Percentiles rank a stretch among this genome's conserved stretches.
These are phyloP conservation scores for Abramis brama DNA, from an alignment of 2,113 vertebrate species.

Conservation along the genomic window DNA sequence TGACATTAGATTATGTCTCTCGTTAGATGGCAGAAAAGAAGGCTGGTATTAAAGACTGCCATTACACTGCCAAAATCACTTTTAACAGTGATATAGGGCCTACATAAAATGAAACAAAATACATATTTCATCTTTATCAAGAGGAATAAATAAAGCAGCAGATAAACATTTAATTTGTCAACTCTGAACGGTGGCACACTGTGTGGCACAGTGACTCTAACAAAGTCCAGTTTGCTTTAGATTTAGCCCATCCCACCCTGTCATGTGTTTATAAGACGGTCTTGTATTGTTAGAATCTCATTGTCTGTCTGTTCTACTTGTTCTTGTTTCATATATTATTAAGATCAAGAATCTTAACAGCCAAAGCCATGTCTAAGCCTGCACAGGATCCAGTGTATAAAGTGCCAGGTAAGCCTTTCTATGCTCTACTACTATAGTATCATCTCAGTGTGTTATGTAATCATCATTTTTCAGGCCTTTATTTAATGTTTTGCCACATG, in stretches of 20 bases:
- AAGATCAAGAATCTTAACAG: not conserved
- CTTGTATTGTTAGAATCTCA: not conserved
- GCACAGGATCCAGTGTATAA: not conserved
- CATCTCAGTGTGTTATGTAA: not conserved
- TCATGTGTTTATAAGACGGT: not conserved
- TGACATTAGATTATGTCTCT: not conserved
- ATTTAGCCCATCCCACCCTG: slow-evolving; percentile 8
- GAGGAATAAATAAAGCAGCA: not conserved
- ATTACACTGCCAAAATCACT: not conserved
- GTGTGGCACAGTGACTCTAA: not conserved
- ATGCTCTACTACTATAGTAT: not conserved
- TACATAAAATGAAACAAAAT: not conserved
- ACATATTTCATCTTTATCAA: not conserved
- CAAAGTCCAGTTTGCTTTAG: slow-evolving; percentile 19
- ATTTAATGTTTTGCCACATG: not conserved
- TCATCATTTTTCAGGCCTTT: not conserved
- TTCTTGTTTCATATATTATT: not conserved
- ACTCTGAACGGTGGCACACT: not conserved
- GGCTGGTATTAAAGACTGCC: not conserved
- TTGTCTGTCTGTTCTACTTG: not conserved
- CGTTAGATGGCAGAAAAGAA: not conserved
- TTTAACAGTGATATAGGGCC: not conserved
- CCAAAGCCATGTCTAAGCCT: not conserved
- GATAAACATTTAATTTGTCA: not conserved
- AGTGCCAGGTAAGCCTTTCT: slow-evolving; percentile 13